These are phyloP conservation scores for Bellardia pandia DNA, from an alignment of 2,888 invertebrate genomes.

Conservation along the genomic window DNA sequence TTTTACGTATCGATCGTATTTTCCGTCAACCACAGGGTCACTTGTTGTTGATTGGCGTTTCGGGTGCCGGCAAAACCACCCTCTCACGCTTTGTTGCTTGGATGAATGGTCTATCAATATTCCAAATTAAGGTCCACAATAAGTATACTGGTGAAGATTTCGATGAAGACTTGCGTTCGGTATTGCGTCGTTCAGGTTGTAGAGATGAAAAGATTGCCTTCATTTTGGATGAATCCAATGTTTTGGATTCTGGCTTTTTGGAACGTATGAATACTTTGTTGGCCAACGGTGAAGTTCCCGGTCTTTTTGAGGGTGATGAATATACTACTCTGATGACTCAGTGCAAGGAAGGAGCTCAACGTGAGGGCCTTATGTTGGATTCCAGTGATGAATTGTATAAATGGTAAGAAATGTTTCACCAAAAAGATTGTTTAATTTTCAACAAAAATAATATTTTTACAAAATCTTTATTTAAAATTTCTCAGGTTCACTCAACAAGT, in stretches of 20 bases:
- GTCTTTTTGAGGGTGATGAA: conserved; percentile 97
- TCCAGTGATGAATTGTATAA: conserved; percentile 99
- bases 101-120: conserved; percentile 99
- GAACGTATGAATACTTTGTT: conserved; percentile 99
- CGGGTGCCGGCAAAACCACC: conserved; percentile 99
- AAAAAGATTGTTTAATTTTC: conserved; percentile 16
- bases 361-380: conserved; percentile 99
- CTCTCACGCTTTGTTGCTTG: conserved; percentile 99
- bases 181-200: conserved; percentile 93
- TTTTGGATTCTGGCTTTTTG: conserved; percentile 98
- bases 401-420: conserved; percentile 86
- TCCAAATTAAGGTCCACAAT: conserved; percentile 99
- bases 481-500: conserved; percentile 96
- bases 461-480: not conserved
- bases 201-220: conserved; percentile 99
- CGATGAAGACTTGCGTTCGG: conserved; percentile 98
- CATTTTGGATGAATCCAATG: conserved; percentile 99
- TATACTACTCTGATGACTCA: conserved; percentile 99
- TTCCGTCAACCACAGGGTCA: conserved; percentile 99
- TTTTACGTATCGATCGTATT: conserved; percentile 98
- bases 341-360: conserved; percentile 99
- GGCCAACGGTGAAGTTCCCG: conserved; percentile 98
- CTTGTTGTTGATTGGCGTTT: conserved; percentile 97
- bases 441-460: not conserved
- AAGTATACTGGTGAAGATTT: conserved; percentile 99